Evolutionary conservation across 2,113 vertebrate species (phyloP), one percentile per base, ranked within the genome.

Genomic region (Maccullochella peelii): DNA sequence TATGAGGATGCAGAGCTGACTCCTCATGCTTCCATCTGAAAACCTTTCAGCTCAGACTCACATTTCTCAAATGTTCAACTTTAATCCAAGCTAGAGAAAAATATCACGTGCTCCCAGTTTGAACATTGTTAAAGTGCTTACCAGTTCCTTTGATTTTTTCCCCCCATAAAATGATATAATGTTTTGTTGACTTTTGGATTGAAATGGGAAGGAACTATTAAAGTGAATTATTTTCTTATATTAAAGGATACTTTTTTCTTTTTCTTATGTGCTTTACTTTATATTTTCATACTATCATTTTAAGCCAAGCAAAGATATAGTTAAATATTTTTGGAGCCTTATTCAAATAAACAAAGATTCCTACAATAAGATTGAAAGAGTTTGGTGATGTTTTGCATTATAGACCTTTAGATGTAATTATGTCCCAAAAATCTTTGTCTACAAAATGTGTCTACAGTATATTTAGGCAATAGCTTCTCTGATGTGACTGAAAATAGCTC

Each of bases 81-180:
- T 62, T 58, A 80, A 76, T 86, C 79, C 75, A 52, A 70, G 30
- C 23, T 47, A 1, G 21, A 66, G 8, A 55, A 55, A 57, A 44
- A 27, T 15, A 57, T 84, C 73, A 85, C 74, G 71, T 78, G 79
- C 14, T 79, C 70, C 14, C 25, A 62, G 33, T 33, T 27, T 58
- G 6, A 80, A 75, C 49, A 42, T 75, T 82, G 42, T 5, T 58
- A n/a, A 23, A 74, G 6, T 33, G 15, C 27, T 61, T 52, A 25
- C 8, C 27, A 61, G n/a, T 42, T 49, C 18, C n/a, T 36, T 10
- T 38, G 4, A 44, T 38, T 50, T 63, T 58, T 40, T 33, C 33
- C 33, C 30, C n/a, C 8, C 38, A 25, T 36, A 3, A 14, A 8
- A 9, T 62, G 20, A 47, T 57, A 12, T 52, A 11, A 12, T 40